These are phyloP conservation scores for Phylloscopus collybita DNA, from an alignment of 2,797 vertebrate species.

Conservation along the genomic window DNA sequence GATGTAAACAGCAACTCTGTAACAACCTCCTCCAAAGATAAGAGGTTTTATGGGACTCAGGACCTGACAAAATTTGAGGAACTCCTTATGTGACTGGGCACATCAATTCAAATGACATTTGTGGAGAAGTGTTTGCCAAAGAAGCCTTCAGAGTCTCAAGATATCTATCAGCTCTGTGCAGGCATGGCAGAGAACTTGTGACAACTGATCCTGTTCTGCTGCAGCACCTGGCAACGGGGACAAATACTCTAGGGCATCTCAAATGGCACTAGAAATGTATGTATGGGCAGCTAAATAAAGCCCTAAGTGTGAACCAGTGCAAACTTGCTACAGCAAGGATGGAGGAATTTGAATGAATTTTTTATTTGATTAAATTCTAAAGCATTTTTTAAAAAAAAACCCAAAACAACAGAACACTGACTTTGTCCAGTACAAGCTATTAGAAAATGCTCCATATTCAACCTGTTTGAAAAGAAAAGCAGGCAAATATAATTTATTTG, in stretches of 20 bases:
- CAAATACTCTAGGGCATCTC: background rate
- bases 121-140: background rate
- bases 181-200: accelerated
- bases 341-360: background rate
- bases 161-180: background rate
- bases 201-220: background rate
- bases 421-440: background rate
- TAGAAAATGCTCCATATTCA: background rate
- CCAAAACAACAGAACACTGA: background rate
- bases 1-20: background rate
- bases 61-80: background rate
- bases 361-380: background rate
- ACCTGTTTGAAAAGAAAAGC: background rate
- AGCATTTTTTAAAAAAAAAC: background rate
- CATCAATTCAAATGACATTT: background rate
- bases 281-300: background rate
- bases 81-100: background rate
- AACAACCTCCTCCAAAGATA: background rate
- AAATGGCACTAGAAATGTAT: background rate
- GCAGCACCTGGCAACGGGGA: background rate
- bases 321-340: background rate
- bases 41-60: background rate
- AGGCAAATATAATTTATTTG: background rate
- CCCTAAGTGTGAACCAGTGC: background rate
- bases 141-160: background rate